phyloP scores from a whole-genome alignment of 2,888 invertebrate species.

The Lamellibrachia columna region DNA sequence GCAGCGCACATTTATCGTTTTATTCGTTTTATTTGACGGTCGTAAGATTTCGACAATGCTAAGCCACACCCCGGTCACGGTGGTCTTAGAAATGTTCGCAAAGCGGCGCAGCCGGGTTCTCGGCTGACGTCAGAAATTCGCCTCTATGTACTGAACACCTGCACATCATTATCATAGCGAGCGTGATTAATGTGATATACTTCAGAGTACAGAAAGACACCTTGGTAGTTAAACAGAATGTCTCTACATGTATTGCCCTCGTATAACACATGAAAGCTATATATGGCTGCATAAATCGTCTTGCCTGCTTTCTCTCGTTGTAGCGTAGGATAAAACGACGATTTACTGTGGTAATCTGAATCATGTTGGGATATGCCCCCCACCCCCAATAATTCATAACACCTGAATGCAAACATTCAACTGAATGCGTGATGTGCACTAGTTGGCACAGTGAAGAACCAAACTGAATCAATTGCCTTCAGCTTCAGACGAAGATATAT shows the following conservation, averaged over 20 bases:
- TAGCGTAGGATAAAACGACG: too few relatives aligned
- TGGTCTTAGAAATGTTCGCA: background rate
- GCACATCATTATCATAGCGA: background rate
- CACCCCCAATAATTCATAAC: too few relatives aligned
- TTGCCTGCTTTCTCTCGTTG: too few relatives aligned
- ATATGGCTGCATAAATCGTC: too few relatives aligned
- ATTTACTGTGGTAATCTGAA: too few relatives aligned
- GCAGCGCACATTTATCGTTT: background rate
- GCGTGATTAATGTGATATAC: background rate
- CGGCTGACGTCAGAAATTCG: background rate
- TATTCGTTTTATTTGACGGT: background rate
- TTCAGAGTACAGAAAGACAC: background rate
- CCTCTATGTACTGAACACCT: background rate
- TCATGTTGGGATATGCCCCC: too few relatives aligned
- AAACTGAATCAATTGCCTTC: too few relatives aligned
- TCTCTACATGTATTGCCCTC: background rate
- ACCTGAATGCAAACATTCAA: too few relatives aligned
- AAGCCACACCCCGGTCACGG: background rate
- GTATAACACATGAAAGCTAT: too few relatives aligned
- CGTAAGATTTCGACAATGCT: background rate
- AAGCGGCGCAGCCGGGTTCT: background rate
- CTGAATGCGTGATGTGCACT: too few relatives aligned
- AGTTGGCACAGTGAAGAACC: too few relatives aligned
- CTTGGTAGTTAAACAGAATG: background rate
- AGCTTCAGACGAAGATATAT: too few relatives aligned